These are phyloP conservation scores for Drosophila acutilabella DNA, from an alignment of 2,888 invertebrate species.

Conservation along the genomic window DNA sequence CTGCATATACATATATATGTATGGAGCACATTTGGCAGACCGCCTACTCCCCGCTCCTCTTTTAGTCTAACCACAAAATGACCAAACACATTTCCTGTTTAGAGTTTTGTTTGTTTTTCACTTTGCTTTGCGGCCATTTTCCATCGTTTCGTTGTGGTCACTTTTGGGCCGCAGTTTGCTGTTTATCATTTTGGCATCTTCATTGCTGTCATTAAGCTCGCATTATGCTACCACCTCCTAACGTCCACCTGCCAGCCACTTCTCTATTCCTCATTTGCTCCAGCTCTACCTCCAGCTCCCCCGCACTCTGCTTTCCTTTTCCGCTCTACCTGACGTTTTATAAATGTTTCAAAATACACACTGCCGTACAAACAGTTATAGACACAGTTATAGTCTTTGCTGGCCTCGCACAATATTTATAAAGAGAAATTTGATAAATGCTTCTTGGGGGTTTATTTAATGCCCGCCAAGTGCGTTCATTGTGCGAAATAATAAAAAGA, in stretches of 20 bases:
- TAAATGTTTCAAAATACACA: conserved; percentile 72
- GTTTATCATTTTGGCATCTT: conserved; percentile 82
- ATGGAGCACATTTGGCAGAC: not conserved
- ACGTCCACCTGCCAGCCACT: conserved; percentile 24
- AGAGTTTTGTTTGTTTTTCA: conserved; percentile 50
- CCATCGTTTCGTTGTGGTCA: conserved; percentile 47
- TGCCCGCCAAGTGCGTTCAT: conserved; percentile 78
- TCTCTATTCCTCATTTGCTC: not conserved
- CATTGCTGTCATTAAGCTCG: conserved; percentile 80
- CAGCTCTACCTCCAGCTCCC: not conserved
- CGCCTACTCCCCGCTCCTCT: not conserved
- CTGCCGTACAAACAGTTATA: no score
- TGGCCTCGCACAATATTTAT: conserved; percentile 54
- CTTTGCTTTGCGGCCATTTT: conserved; percentile 43
- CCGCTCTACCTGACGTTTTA: conserved; percentile 69
- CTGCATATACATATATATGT: not conserved
- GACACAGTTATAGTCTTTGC: conserved; percentile 24
- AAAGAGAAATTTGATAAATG: conserved; percentile 78
- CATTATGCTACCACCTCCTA: conserved; percentile 62
- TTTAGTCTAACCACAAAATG: conserved; percentile 39
- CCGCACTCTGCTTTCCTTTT: conserved; percentile 36
- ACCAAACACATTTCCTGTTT: conserved; percentile 69
- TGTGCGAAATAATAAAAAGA: conserved; percentile 72
- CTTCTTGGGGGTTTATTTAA: conserved; percentile 80
- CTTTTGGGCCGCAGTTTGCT: conserved; percentile 64